Evolutionary conservation across 2,797 vertebrate genomes (phyloP).

Genomic region (Neosilurus mollespiculum): DNA sequence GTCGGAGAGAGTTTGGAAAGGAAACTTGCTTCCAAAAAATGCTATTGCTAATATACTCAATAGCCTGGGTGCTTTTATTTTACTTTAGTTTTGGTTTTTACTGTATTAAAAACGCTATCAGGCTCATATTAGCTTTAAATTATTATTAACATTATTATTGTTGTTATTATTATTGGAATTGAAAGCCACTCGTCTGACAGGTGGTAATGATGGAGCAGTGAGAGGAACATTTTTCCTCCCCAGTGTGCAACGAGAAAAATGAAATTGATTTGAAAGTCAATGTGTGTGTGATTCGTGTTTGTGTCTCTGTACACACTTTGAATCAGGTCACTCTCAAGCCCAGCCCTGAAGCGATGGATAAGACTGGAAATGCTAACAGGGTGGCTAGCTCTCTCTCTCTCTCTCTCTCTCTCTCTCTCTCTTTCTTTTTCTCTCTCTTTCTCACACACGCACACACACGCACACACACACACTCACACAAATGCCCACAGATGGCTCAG

Average conservation of each 20-base stretch:
- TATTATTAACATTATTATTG: background rate
- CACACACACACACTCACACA: slow-evolving; percentile 25
- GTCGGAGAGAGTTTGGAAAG: background rate
- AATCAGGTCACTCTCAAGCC: slow-evolving; percentile 53
- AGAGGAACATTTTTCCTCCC: background rate
- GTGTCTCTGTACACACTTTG: slow-evolving; percentile 16
- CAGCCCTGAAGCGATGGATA: slow-evolving; percentile 30
- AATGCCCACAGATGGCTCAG: slow-evolving; percentile 40
- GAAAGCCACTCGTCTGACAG: background rate
- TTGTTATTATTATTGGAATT: background rate
- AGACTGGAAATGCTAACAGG: slow-evolving; percentile 42
- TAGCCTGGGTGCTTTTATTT: background rate
- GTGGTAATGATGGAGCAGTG: background rate
- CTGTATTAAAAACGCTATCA: background rate
- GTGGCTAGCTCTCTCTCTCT: slow-evolving; percentile 9
- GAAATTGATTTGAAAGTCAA: slow-evolving; percentile 78
- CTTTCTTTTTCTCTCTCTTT: background rate
- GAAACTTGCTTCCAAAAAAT: background rate
- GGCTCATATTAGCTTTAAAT: background rate
- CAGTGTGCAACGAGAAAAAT: slow-evolving; percentile 65
- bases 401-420: slow-evolving; percentile 3
- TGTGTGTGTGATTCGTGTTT: slow-evolving; percentile 2
- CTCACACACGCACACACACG: slow-evolving; percentile 15
- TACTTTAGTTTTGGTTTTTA: too few relatives aligned
- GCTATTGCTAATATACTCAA: background rate